Evolutionary conservation across 2,113 vertebrate genomes (phyloP), one percentile per base, ranked within the genome.

Genomic region (Vombatus ursinus): DNA sequence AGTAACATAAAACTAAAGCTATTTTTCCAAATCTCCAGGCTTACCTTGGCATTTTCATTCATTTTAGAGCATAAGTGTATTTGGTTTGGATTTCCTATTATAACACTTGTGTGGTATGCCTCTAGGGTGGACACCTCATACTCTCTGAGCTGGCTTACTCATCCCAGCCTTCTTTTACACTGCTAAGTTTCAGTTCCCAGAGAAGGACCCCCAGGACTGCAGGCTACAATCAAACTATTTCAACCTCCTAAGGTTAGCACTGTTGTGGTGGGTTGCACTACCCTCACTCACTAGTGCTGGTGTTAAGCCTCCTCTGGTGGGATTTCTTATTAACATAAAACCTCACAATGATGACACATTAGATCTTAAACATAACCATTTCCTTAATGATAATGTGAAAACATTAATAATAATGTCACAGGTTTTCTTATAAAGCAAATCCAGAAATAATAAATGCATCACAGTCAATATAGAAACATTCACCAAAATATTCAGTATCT

Each of bases 1-100:
- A 97, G 53, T 95, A 96, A 96, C 47, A 92, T 19, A 49, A 97
- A 51, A 37, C 57, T 68, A 25, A 52, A 97, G 96, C 28, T 54
- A 25, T 68, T 91, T 94, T 89, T 95, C 57, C 57, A 97, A 77
- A 92, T 95, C 50, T 93, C 4, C 2, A 95, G 2, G 89, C 95
- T 96, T 96, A 51, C 47, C 92, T 37, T 96, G 0, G 92, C 14
- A 90, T 31, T 97, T n/a, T 97, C 8, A 92, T 93, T 95, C 47
- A 95, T 44, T 97, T 68, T 2, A 68, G 37, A 68, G 57, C 28
- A 68, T 37, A 37, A 37, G 28, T 68, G 57, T 68, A 37, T 68
- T 68, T 37, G 31, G 57, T 14, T 61, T 68, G 57, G 28, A 0
- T 68, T 68, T 68, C 28, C 11, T 37, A 68, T 68, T 68, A 68